Evolutionary conservation across 2,797 vertebrate species (phyloP).

Genomic region (Syngnathus acus): DNA sequence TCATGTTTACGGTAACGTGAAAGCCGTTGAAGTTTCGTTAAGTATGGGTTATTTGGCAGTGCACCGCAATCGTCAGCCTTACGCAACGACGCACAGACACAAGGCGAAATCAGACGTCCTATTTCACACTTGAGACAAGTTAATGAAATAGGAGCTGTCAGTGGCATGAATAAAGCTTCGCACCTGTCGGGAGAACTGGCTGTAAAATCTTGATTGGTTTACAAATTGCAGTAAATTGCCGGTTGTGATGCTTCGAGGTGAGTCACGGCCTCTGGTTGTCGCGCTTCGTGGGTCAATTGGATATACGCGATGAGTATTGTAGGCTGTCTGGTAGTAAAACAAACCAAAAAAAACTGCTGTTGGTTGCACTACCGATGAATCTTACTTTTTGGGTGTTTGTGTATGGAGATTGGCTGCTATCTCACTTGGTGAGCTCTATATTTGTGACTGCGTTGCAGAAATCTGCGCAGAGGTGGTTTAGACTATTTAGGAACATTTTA

Average conservation of each 20-base stretch:
- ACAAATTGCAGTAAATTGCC: slow-evolving; percentile 1
- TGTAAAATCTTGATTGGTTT: slow-evolving; percentile 2
- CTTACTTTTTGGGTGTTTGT: too few species aligned
- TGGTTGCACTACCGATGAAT: not conserved
- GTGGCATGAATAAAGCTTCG: not conserved
- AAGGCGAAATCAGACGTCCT: not conserved
- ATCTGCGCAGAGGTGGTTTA: too few species aligned
- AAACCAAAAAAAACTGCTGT: not conserved
- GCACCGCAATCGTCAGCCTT: not conserved
- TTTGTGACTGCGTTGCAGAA: too few species aligned
- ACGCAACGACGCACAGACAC: not conserved
- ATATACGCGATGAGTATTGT: not conserved
- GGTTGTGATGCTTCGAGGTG: slow-evolving; percentile 1
- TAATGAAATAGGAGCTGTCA: slow-evolving; percentile 1
- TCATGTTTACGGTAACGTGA: not conserved
- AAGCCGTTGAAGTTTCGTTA: not conserved
- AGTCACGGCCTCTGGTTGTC: not conserved
- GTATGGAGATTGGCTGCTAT: too few species aligned
- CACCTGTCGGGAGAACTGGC: not conserved
- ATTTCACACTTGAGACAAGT: not conserved
- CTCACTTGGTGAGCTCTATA: too few species aligned
- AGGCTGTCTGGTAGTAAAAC: not conserved
- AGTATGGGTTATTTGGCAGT: not conserved
- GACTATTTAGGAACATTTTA: too few species aligned
- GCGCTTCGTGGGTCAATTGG: not conserved